A percentile compares a stretch with the other conserved stretches of the same genome.
Evolutionary conservation across 2,113 vertebrate genomes (phyloP).

Genomic region (Planiliza haematocheilus): DNA sequence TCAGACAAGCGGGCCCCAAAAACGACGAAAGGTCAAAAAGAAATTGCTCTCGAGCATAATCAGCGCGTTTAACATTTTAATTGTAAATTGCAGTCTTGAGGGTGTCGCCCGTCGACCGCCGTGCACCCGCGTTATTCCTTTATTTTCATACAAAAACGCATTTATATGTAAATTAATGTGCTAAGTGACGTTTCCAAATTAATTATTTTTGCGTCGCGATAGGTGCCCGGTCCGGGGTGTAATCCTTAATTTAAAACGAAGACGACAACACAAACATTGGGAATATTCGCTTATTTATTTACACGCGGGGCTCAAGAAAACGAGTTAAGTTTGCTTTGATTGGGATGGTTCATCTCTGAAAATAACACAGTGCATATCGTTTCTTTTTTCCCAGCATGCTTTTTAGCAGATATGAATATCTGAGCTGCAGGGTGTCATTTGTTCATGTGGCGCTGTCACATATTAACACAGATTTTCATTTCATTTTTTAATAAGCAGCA

Average conservation of each 20-base stretch:
- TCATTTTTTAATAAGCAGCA: slow-evolving; percentile 1
- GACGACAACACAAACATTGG: slow-evolving; percentile 61
- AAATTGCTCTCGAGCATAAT: slow-evolving; percentile 85
- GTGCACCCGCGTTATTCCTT: slow-evolving; percentile 76
- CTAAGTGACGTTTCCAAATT: slow-evolving; percentile 87
- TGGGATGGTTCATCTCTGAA: slow-evolving; percentile 67
- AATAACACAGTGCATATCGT: slow-evolving; percentile 55
- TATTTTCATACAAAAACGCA: slow-evolving; percentile 82
- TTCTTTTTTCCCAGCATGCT: slow-evolving; percentile 69
- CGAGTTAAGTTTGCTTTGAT: slow-evolving; percentile 77
- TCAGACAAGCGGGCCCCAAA: background rate
- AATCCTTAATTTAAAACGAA: slow-evolving; percentile 69
- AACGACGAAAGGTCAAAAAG: slow-evolving; percentile 84
- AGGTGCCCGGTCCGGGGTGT: slow-evolving; percentile 72
- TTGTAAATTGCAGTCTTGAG: slow-evolving; percentile 90
- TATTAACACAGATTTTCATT: slow-evolving; percentile 52
- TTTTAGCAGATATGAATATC: slow-evolving; percentile 86
- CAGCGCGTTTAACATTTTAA: slow-evolving; percentile 90
- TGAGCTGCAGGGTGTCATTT: slow-evolving; percentile 85
- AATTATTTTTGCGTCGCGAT: slow-evolving; percentile 76
- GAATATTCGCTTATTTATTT: slow-evolving; percentile 60
- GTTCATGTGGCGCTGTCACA: slow-evolving; percentile 84
- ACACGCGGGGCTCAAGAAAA: slow-evolving; percentile 52
- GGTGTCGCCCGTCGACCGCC: slow-evolving; percentile 85
- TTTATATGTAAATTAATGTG: slow-evolving; percentile 95